phyloP scores from a whole-genome alignment of 2,888 invertebrate genomes.

The Heliconius sara region DNA sequence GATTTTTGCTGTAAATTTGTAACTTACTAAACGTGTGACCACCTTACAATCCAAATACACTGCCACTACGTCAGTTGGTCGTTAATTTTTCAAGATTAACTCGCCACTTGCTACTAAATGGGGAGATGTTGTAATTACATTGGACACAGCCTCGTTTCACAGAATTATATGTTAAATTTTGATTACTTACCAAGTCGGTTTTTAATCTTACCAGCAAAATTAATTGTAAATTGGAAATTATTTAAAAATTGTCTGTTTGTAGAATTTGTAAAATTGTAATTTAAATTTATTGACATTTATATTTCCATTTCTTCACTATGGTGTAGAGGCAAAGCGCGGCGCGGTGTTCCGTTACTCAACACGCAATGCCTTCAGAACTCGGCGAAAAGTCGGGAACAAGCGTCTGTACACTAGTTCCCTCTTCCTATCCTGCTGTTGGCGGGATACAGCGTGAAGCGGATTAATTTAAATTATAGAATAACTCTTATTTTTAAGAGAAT shows the following conservation, averaged over 20 bases:
- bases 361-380: no score
- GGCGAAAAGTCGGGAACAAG: no score
- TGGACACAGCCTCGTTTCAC: constrained; percentile 9
- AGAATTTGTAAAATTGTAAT: not conserved
- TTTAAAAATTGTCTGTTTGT: not conserved
- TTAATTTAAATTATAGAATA: no score
- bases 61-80: not conserved
- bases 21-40: not conserved
- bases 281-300: no score
- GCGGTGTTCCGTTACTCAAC: no score
- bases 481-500: no score
- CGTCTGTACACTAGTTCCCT: no score
- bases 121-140: constrained; percentile 40
- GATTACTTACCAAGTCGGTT: constrained; percentile 15
- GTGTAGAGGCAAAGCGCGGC: no score
- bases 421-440: no score
- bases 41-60: not conserved
- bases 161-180: constrained; percentile 10
- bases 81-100: constrained; percentile 29
- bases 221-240: not conserved
- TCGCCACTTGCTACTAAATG: constrained; percentile 45
- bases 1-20: not conserved
- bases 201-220: constrained; percentile 1
- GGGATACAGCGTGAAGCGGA: no score
- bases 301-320: no score